Evolutionary conservation across 2,797 vertebrate genomes (phyloP), one percentile per base, ranked within the genome.

Genomic region (Amniataba percoides): DNA sequence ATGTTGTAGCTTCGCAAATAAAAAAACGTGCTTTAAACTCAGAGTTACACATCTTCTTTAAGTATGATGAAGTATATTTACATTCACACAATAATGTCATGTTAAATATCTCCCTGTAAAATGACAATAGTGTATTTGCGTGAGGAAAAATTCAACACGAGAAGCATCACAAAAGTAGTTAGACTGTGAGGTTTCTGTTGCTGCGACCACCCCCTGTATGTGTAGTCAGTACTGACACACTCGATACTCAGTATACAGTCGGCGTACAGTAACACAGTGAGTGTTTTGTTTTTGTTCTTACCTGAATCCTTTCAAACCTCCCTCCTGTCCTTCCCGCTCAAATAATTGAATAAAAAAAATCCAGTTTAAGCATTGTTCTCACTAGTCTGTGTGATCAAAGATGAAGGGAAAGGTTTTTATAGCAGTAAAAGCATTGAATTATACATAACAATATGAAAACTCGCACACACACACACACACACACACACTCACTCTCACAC

Each of bases 381-480:
- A 23, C 61, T 46, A 48, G 55, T 60, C 71, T 70, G 80, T 73
- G 82, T 83, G 84, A 88, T 86, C 84, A 87, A 80, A 92, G 89
- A 91, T 88, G 79, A 86, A 81, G 51, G 69, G 70, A 74, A 72
- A 81, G 27, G 80, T 81, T 80, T 85, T 68, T 85, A 71, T 67
- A 58, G 56, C 66, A 80, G 78, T 77, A 74, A 89, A 84, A 88
- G 81, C 78, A 77, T 55, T 87, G 86, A 87, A 90, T 90, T 77
- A 85, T 87, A 83, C 84, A 87, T 83, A 84, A 79, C 64, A 88
- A 78, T 77, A 78, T 71, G 13, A 77, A 83, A 77, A 74, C 74
- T 43, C 69, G 58, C n/a, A n/a, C n/a, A n/a, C n/a, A n/a, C n/a
- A n/a, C n/a, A 27, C 27, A 27, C 2, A 27, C 27, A 49, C 81